A percentile compares a stretch with the other conserved stretches of the same genome.
phyloP scores from a whole-genome alignment of 1,140 invertebrate genomes.

The Atta cephalotes region DNA sequence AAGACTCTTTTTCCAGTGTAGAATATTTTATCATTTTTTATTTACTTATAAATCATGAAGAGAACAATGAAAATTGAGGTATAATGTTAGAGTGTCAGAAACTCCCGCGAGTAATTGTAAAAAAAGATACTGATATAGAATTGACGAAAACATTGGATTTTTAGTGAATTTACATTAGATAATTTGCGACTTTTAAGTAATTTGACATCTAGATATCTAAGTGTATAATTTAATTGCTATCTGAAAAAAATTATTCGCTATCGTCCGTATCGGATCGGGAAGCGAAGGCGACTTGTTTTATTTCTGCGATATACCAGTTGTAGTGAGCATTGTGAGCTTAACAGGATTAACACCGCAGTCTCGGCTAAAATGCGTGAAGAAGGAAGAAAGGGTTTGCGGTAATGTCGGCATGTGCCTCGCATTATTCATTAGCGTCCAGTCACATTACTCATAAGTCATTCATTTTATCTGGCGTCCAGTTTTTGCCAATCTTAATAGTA shows the following conservation, averaged over 20 bases:
- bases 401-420: constrained; percentile 26
- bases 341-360: constrained; percentile 37
- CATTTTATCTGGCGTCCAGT: constrained; percentile 40
- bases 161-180: background rate
- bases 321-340: constrained; percentile 27
- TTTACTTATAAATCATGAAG: no score
- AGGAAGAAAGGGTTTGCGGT: constrained; percentile 25
- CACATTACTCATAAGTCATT: constrained; percentile 51
- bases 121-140: no score
- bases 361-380: constrained; percentile 42
- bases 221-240: background rate
- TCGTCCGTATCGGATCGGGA: background rate
- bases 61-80: no score
- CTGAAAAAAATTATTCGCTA: background rate
- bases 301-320: background rate
- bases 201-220: background rate
- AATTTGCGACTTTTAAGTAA: background rate
- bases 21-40: no score
- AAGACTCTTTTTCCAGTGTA: no score
- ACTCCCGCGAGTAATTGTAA: no score
- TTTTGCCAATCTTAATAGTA: constrained; percentile 45
- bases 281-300: constrained; percentile 4
- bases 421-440: constrained; percentile 49
- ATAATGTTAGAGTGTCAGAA: no score
- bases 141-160: background rate